Base-by-base conservation (phyloP, 2,888 invertebrate genomes). In the Hymenopus coronatus region DNA sequence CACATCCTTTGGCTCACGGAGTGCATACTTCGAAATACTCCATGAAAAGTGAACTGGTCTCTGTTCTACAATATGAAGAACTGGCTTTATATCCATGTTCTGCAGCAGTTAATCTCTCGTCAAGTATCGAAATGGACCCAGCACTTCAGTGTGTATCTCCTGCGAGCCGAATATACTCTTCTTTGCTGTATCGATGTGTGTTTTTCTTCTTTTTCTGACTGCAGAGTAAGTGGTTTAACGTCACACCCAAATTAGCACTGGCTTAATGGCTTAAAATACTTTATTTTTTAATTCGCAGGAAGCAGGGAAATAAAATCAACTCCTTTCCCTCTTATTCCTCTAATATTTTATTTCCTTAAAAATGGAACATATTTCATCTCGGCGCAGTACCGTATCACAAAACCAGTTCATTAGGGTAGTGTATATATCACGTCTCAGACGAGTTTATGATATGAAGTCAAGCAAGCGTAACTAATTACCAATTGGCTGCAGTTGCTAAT, bases 391-490 rank as follows among this genome's bases (percentile, higher is more conserved):
- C 27, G 27, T 15, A 85, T 27, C n/a, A 46, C 27, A 25, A 85
- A 85, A 46, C 46, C 85, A 46, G 85, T 85, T 46, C 85, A 85
- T 85, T 84, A 84, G 40, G 40, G 27, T 28, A 85, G 85, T 46
- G 33, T 33, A 40, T n/a, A 27, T 27, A 85, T 27, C 28, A 85
- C 85, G n/a, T 85, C 25, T 70, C 54, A 70, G 54, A 46, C 40
- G 46, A 85, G 46, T 27, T 85, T 85, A 85, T 46, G 85, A 28
- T 85, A 85, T 46, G 85, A 28, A 85, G 9, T 28, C 46, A 46
- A 27, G 46, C 46, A 85, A 85, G 33, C 85, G 85, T 46, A 85
- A 86, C 28, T 86, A 86, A 86, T 86, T 81, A 81, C 81, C 81
- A 81, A 86, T 81, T 70, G 81, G 28, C 28, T 86, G 54, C 28